Evolutionary conservation across 2,888 invertebrate species (phyloP), one percentile per base, ranked within the genome.

Genomic region (Emmelina monodactyla): DNA sequence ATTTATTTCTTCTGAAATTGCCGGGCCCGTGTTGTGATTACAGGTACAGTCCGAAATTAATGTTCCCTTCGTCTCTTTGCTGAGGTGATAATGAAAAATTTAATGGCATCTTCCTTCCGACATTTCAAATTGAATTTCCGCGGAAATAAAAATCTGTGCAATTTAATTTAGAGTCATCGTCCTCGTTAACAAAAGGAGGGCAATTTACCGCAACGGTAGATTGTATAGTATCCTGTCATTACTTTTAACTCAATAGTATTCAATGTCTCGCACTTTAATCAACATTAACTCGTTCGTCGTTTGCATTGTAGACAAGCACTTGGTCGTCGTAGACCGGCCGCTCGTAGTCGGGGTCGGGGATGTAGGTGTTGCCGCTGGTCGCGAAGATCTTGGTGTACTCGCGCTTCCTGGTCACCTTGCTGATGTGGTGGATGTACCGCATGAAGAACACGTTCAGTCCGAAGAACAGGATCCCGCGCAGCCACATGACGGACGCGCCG

Each of bases 11-110:
- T 32, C 45, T 44, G 46, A 53, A 60, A 58, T 58, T 55, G 51
- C 48, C 41, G 40, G 41, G 44, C 53, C n/a, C 53, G 48, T 55
- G 50, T 63, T 65, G 58, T 60, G 60, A 64, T 67, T 59, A 58
- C 54, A 57, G 52, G 53, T 58, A 53, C 60, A 62, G 51, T 58
- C 55, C 51, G 46, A 61, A 64, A 67, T 73, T 65, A 71, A 72
- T 67, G 58, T 58, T 39, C 38, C 40, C 43, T n/a, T n/a, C 45
- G 49, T 44, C 45, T 47, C 48, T 50, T 44, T 45, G 46, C 35
- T 40, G 49, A 48, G 47, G 53, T 54, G 56, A 64, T 70, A 66
- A 73, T 70, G 67, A 71, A 69, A 68, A 64, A 66, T 62, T 58
- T 64, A 62, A 69, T 60, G 53, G 56, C 51, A 42, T 51, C 49